phyloP scores from a whole-genome alignment of 2,888 invertebrate species.

The Sclerodermus sp. region DNA sequence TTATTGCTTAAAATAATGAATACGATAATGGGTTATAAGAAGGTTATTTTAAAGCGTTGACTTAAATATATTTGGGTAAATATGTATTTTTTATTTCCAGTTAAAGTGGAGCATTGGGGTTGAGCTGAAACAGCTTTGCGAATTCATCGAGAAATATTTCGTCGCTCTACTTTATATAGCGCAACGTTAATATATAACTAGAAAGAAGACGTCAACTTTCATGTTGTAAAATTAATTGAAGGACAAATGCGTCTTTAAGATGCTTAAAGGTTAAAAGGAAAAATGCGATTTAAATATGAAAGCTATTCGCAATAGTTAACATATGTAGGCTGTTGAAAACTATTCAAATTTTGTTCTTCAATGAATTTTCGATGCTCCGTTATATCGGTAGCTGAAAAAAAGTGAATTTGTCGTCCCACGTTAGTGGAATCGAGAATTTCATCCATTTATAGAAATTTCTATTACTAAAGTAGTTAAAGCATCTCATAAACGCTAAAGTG shows the following conservation, averaged over 20 bases:
- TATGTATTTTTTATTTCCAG: conserved; percentile 42
- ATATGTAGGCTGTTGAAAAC: conserved; percentile 30
- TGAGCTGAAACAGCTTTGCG: conserved; percentile 33
- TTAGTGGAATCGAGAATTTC: conserved; percentile 36
- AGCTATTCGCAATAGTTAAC: conserved; percentile 7
- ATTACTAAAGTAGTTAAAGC: too few species aligned
- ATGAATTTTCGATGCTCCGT: conserved; percentile 40
- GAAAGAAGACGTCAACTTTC: conserved; percentile 36
- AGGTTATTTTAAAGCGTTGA: too few species aligned
- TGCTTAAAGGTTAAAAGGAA: conserved; percentile 23
- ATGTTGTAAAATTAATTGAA: conserved; percentile 33
- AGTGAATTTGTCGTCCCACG: conserved; percentile 47
- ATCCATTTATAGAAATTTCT: too few species aligned
- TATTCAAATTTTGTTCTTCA: conserved; percentile 27
- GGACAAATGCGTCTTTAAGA: conserved; percentile 30
- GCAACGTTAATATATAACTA: conserved; percentile 46
- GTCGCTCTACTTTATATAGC: conserved; percentile 53
- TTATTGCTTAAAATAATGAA: too few species aligned
- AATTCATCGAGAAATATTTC: conserved; percentile 46
- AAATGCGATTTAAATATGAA: conserved; percentile 14
- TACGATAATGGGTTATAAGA: too few species aligned
- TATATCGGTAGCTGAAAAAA: conserved; percentile 42
- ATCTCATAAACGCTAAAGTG: too few species aligned
- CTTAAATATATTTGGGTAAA: too few species aligned
- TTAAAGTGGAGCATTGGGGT: conserved; percentile 52